phyloP scores from a whole-genome alignment of 2,113 vertebrate species.

The Speoplatyrhinus poulsoni region DNA sequence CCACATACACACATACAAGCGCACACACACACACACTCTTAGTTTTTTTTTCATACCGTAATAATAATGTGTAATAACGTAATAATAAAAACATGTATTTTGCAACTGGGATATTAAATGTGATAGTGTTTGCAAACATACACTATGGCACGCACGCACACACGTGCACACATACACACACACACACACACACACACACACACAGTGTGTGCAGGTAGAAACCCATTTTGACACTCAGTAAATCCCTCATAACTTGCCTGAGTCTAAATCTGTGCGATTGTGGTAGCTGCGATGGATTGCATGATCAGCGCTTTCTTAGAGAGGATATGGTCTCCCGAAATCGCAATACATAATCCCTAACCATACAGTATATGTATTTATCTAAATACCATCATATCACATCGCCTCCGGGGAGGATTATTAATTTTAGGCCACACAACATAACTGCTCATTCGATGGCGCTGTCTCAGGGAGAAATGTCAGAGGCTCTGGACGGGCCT shows the following conservation, averaged over 20 bases:
- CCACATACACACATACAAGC: not conserved
- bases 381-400: not conserved
- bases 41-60: too few species aligned
- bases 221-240: too few species aligned
- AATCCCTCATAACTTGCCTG: not conserved
- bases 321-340: conserved; percentile 10
- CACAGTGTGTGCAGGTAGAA: too few species aligned
- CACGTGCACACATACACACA: too few species aligned
- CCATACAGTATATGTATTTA: not conserved
- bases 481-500: not conserved
- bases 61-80: too few species aligned
- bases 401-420: not conserved
- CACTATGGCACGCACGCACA: too few species aligned
- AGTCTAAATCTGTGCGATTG: conserved; percentile 36
- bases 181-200: too few species aligned
- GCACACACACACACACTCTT: not conserved
- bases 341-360: not conserved
- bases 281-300: too few species aligned
- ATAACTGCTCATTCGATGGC: not conserved
- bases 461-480: not conserved
- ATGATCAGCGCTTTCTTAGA: conserved; percentile 28
- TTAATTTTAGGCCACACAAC: not conserved
- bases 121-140: too few species aligned
- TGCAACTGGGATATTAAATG: too few species aligned
- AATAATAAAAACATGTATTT: too few species aligned